phyloP scores from a whole-genome alignment of 1,140 invertebrate species.

The Phymorhynchus buccinoides region DNA sequence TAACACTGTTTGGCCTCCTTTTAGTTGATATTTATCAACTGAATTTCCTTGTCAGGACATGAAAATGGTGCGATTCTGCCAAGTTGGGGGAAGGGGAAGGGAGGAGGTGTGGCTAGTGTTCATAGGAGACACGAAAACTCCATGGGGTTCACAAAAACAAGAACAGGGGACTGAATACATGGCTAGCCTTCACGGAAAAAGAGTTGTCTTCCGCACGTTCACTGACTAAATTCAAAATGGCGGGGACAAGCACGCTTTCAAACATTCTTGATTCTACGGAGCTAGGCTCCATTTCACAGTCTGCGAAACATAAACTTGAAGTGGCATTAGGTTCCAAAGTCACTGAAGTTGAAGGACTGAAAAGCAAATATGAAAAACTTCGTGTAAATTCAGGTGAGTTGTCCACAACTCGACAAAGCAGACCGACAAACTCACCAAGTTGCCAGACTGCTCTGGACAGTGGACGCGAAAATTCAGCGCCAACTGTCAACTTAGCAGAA shows the following conservation, averaged over 20 bases:
- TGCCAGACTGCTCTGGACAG: neutral
- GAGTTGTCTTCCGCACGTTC: neutral
- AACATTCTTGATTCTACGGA: slow-evolving; percentile 46
- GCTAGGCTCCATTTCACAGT: slow-evolving; percentile 43
- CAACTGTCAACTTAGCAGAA: neutral
- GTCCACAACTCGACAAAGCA: neutral
- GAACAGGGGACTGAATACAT: neutral
- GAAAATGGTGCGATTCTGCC: neutral
- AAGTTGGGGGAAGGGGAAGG: neutral
- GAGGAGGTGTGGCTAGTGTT: neutral
- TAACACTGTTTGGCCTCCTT: no score
- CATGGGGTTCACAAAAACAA: neutral
- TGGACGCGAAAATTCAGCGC: neutral
- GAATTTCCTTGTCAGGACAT: neutral
- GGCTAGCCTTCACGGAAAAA: neutral
- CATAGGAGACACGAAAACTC: neutral
- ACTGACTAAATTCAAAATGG: slow-evolving; percentile 45
- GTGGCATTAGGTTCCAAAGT: slow-evolving; percentile 36
- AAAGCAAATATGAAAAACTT: slow-evolving; percentile 57
- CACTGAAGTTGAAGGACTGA: slow-evolving; percentile 48
- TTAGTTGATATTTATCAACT: neutral
- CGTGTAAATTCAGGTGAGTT: slow-evolving; percentile 61
- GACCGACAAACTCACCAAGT: no score
- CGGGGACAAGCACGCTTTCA: slow-evolving; percentile 45
- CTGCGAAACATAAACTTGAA: slow-evolving; percentile 49